Base-by-base conservation (phyloP, 2,888 invertebrate species). In the Mechanitis messenoides region DNA sequence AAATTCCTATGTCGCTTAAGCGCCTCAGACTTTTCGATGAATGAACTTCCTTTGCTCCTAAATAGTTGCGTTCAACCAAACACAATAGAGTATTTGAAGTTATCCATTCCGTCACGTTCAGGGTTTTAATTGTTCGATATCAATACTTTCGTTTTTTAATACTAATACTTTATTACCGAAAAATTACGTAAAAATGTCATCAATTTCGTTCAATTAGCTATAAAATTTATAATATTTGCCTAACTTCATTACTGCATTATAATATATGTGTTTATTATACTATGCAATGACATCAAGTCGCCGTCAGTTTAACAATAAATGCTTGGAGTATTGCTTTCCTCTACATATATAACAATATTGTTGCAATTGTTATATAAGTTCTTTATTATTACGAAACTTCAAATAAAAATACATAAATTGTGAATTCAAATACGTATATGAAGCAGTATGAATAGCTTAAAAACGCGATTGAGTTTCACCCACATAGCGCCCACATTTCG, bases 401-500 rank as follows among this genome's bases (percentile, higher is more conserved):
- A 11, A 42, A 42, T 42, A 9, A 9, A 7, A 31, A 50, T 50
- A 31, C 28, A 31, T 20, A 20, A 20, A 20, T 20, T 20, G 20
- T 20, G 20, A 20, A 20, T 20, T n/a, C 6, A 47, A 47, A 28
- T 47, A n/a, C 7, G 31, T 50, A 50, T 7, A 31, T 50, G 9
- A 50, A 50, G 31, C 31, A 31, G 31, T 31, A 50, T 50, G 50
- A 50, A 50, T 50, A 50, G 50, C 31, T 81, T 81, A 81, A 84
- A 83, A 85, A 80, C 76, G 77, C 78, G 80, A 81, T 81, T 76
- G 77, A 76, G 74, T 70, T 59, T 73, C 80, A 70, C 83, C 84
- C 84, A 85, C 85, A 76, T 80, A 69, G 77, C 84, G 85, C 86
- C 86, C 84, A 86, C 85, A 77, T 76, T 84, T 85, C 83, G 81